These are phyloP conservation scores for Rhynchotus rufescens DNA, from an alignment of 2,797 vertebrate species.

Conservation along the genomic window DNA sequence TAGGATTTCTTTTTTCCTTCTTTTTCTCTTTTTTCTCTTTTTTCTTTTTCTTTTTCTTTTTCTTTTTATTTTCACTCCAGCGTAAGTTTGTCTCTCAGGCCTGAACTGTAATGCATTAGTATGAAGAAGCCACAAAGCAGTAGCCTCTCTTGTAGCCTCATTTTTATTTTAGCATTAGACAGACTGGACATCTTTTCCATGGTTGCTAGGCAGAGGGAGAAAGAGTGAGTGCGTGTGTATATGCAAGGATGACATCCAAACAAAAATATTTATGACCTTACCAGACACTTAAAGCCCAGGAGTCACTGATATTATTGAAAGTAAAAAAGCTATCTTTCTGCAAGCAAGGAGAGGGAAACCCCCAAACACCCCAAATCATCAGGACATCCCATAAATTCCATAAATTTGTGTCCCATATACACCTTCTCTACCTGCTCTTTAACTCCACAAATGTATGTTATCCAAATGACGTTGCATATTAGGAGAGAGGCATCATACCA, in stretches of 20 bases:
- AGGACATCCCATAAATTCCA: neutral
- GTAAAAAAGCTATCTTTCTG: neutral
- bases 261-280: constrained; percentile 13
- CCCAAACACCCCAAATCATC: neutral
- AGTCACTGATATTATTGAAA: neutral
- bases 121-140: constrained; percentile 35
- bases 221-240: too few species aligned
- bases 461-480: neutral
- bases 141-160: neutral
- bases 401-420: neutral
- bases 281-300: constrained; percentile 11
- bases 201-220: neutral
- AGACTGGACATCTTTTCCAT: neutral
- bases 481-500: neutral
- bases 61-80: neutral
- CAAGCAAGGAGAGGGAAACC: neutral
- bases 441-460: neutral
- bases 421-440: neutral
- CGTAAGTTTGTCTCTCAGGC: neutral
- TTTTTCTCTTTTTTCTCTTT: too few species aligned
- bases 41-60: too few species aligned
- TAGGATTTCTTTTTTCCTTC: neutral
- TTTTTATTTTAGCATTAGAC: constrained; percentile 57
- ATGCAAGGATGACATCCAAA: neutral
- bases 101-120: constrained; percentile 9